Percentiles rank a stretch among this genome's conserved stretches.
Evolutionary conservation across 2,113 vertebrate species (phyloP).

Genomic region (Dromiciops gliroides): DNA sequence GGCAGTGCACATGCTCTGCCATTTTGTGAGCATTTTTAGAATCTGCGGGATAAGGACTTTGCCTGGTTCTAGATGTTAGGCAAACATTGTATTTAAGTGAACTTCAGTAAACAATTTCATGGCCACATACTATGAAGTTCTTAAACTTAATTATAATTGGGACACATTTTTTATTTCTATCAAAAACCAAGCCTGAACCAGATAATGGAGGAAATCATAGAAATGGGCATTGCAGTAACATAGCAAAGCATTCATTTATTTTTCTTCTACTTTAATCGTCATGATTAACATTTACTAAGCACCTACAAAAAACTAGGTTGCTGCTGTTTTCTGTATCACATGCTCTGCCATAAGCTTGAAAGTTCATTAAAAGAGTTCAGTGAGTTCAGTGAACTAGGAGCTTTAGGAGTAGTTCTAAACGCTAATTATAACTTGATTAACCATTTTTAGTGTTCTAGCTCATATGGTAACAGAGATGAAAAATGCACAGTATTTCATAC

Average conservation of each 20-base stretch:
- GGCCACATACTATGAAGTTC: background rate
- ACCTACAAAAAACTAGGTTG: background rate
- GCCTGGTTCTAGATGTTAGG: background rate
- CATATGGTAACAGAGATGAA: background rate
- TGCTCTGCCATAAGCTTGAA: background rate
- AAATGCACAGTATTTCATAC: background rate
- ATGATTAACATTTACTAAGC: background rate
- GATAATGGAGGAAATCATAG: background rate
- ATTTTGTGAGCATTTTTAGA: conserved; percentile 2
- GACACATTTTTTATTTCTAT: background rate
- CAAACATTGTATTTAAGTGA: background rate
- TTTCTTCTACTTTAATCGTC: background rate
- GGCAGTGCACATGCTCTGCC: background rate
- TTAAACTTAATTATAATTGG: background rate
- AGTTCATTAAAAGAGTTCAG: background rate
- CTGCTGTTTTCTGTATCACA: background rate
- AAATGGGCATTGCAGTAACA: background rate
- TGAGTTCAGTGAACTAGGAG: background rate
- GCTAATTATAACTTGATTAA: background rate
- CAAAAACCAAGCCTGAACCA: background rate
- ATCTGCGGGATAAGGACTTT: background rate
- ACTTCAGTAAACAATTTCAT: background rate
- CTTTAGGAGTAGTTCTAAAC: background rate
- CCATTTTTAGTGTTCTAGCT: background rate
- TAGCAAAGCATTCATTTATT: background rate